Conservation (phyloP, 1,140 invertebrate species). For the Mactra quadrangularis region DNA sequence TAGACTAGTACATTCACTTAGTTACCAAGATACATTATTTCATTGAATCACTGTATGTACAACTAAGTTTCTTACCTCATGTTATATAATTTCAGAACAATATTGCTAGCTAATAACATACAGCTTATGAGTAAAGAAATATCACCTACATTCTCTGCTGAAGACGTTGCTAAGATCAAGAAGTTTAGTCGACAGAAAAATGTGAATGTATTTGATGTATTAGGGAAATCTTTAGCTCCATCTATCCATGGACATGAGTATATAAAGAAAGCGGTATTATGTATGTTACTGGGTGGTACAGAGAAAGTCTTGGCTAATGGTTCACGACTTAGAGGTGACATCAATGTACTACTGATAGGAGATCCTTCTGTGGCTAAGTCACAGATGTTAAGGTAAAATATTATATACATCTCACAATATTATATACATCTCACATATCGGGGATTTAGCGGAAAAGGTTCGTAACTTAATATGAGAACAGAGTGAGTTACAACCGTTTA, state of each 20-base stretch:
- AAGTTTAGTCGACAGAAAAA: slow-evolving; percentile 89
- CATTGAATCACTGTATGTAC: too few species aligned
- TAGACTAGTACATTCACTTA: too few species aligned
- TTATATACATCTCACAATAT: too few species aligned
- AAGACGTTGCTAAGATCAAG: slow-evolving; percentile 96
- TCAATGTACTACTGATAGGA: slow-evolving; percentile 98
- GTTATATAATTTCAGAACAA: slow-evolving; percentile 88
- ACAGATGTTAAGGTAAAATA: slow-evolving; percentile 89
- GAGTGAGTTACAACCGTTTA: too few species aligned
- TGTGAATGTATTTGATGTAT: slow-evolving; percentile 93
- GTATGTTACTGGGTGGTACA: slow-evolving; percentile 96
- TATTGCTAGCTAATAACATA: slow-evolving; percentile 97
- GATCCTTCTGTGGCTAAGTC: slow-evolving; percentile 99
- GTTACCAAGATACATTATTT: too few species aligned
- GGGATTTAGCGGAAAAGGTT: too few species aligned
- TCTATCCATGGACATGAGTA: slow-evolving; percentile 99
- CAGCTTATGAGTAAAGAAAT: slow-evolving; percentile 95
- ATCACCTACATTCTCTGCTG: slow-evolving; percentile 89
- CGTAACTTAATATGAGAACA: too few species aligned
- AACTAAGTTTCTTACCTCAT: too few species aligned
- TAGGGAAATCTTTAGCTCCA: slow-evolving; percentile 97
- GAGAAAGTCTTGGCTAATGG: slow-evolving; percentile 98
- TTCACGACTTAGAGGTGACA: slow-evolving; percentile 97
- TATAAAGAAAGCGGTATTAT: slow-evolving; percentile 98
- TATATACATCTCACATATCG: too few species aligned